Evolutionary conservation across 2,797 vertebrate species (phyloP), one percentile per base, ranked within the genome.

Genomic region (Lepus townsendii): DNA sequence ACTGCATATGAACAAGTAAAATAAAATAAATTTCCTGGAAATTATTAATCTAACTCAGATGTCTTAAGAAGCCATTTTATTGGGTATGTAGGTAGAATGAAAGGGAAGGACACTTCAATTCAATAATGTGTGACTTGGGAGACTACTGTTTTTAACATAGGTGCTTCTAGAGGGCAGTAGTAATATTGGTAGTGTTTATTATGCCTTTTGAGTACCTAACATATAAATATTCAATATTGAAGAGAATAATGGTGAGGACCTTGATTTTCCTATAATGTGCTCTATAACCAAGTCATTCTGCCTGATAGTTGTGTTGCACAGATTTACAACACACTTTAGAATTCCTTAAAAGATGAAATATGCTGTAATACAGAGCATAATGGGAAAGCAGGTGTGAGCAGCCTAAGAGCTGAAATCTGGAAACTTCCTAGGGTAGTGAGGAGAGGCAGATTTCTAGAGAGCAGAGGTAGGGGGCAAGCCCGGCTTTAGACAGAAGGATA

Each of bases 201-300:
- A 90, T 76, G 78, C 26, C 88, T 93, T 96, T 66, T 62, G 79
- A 97, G 79, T 78, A 77, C 38, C 35, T 13, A 87, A 91, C 57
- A 92, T 63, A 68, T 60, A 94, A 97, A 80, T 83, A 94, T 91
- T 93, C 66, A 68, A 77, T 69, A 94, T 50, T 71, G 66, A 30
- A 95, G 82, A 91, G 91, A 93, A 96, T 94, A 57, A 93, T 92
- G 90, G 92, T 88, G 75, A 89, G 94, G 88, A 77, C 66, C 76
- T 96, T 73, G 66, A 38, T 94, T 96, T 85, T 86, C 72, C 62
- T 89, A 27, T 93, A 93, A 94, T 94, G 60, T 92, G 68, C 68
- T 96, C 57, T 71, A 87, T 83, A 95, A 93, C 72, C 90, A 96
- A 96, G 88, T 54, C 65, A 93, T 78, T 97, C 77, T 94, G 63